Evolutionary conservation across 2,113 vertebrate genomes (phyloP).

Genomic region (Ciconia boyciana): DNA sequence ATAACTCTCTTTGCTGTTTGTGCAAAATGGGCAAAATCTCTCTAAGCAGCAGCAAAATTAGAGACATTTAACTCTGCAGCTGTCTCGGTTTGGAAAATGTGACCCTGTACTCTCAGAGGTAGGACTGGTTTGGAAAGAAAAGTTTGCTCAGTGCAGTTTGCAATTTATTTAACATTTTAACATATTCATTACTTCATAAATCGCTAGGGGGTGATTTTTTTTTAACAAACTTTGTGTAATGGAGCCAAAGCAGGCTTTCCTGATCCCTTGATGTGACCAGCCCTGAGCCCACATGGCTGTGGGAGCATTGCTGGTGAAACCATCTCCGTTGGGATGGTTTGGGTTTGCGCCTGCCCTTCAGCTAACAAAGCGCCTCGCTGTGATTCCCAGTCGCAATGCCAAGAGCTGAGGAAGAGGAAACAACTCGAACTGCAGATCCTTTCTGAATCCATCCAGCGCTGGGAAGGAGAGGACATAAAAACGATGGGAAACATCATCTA

Average conservation of each 20-base stretch:
- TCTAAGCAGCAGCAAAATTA: neutral
- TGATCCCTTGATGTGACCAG: neutral
- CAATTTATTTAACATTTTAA: neutral
- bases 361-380: neutral
- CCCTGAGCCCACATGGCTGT: neutral
- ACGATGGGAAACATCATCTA: conserved; percentile 87
- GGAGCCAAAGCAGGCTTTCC: neutral
- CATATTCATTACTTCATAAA: neutral
- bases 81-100: conserved; percentile 26
- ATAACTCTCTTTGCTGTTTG: neutral
- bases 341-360: neutral
- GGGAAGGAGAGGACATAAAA: conserved; percentile 96
- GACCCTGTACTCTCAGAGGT: neutral
- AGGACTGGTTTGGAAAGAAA: conserved; percentile 20
- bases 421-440: conserved; percentile 95
- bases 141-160: neutral
- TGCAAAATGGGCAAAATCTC: neutral
- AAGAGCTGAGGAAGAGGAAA: conserved; percentile 93
- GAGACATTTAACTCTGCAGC: neutral
- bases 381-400: conserved; percentile 83
- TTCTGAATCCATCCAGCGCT: conserved; percentile 90
- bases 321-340: neutral
- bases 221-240: neutral
- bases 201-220: neutral
- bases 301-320: neutral